Percentiles rank a stretch among this genome's conserved stretches.
Conservation (phyloP, 1,140 invertebrate genomes). For the Tetranychus urticae region DNA sequence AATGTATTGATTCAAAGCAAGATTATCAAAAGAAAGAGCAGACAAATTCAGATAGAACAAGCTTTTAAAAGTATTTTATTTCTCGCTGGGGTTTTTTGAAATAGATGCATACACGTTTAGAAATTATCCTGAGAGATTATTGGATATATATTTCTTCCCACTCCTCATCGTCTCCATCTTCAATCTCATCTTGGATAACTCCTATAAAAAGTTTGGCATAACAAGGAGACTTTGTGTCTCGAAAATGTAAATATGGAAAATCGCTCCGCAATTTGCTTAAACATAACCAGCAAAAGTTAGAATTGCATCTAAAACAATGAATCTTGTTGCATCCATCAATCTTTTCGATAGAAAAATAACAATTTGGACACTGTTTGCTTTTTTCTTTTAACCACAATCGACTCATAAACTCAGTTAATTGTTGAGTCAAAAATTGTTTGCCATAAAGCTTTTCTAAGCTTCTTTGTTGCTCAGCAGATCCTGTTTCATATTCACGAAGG, state of each 20-base stretch:
- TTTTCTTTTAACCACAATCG: constrained; percentile 33
- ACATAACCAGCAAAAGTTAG: constrained; percentile 41
- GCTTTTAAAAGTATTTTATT: too few species aligned
- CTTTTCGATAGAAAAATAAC: constrained; percentile 37
- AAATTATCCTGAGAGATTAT: too few species aligned
- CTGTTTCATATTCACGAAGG: neutral
- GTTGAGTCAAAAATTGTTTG: constrained; percentile 26
- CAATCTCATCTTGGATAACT: constrained; percentile 1
- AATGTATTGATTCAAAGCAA: too few species aligned
- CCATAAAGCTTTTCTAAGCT: constrained; percentile 32
- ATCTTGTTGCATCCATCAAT: constrained; percentile 47
- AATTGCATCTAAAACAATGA: constrained; percentile 35
- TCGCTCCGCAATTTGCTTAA: constrained; percentile 20
- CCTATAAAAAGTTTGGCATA: constrained; percentile 25
- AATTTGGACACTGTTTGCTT: constrained; percentile 36
- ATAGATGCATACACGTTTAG: too few species aligned
- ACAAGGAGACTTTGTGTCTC: constrained; percentile 24
- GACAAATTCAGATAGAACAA: too few species aligned
- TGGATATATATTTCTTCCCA: too few species aligned
- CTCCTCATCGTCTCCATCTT: neutral
- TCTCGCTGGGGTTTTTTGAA: too few species aligned
- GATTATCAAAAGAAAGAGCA: too few species aligned
- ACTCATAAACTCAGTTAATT: constrained; percentile 30
- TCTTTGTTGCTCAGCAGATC: constrained; percentile 16
- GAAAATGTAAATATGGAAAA: constrained; percentile 35